Conservation (phyloP, 2,888 invertebrate species). For the Hololepta plana region DNA sequence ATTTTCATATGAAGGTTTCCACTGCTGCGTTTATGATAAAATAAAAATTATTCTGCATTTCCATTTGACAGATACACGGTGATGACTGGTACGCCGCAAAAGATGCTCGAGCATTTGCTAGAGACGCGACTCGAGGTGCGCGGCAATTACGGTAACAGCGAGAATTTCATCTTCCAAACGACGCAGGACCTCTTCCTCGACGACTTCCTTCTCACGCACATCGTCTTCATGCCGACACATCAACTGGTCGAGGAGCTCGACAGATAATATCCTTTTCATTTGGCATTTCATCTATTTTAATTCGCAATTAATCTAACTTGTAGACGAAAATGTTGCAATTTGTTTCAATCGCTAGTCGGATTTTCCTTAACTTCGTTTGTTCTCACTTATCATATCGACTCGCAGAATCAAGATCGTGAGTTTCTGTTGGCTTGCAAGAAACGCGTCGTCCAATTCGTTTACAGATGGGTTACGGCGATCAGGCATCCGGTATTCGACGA, state of each 20-base stretch:
- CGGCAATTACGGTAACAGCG: conserved; percentile 29
- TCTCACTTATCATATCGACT: conserved; percentile 36
- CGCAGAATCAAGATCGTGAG: conserved; percentile 41
- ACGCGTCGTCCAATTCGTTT: conserved; percentile 60
- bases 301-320: too few relatives aligned
- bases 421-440: conserved; percentile 50
- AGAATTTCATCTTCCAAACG: conserved; percentile 22
- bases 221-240: conserved; percentile 63
- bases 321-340: too few relatives aligned
- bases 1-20: background rate
- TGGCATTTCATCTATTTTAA: too few relatives aligned
- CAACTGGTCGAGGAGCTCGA: conserved; percentile 54
- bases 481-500: conserved; percentile 60
- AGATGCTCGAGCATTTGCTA: conserved; percentile 70
- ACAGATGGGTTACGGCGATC: conserved; percentile 55
- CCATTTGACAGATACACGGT: conserved; percentile 78
- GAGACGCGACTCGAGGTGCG: conserved; percentile 57
- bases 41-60: too few relatives aligned
- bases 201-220: conserved; percentile 67
- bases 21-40: background rate
- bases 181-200: conserved; percentile 57
- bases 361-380: conserved; percentile 4
- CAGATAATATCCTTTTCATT: conserved; percentile 63
- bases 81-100: conserved; percentile 72
- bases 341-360: background rate